These are phyloP conservation scores for Pogonocherus hispidulus DNA, from an alignment of 2,888 invertebrate species.

Conservation along the genomic window DNA sequence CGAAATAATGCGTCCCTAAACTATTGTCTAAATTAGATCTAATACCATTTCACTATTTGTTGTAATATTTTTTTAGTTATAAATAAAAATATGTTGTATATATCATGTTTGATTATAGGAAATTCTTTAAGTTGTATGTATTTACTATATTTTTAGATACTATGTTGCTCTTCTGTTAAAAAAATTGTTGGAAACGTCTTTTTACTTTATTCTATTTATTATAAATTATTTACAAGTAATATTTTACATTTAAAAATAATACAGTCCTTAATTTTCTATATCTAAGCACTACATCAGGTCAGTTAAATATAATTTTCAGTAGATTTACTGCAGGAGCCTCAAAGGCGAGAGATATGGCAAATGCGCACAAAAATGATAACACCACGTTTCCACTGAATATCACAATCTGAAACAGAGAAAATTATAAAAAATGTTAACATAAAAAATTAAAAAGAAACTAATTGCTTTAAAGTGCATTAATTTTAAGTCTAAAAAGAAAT, in stretches of 20 bases:
- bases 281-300: conserved; percentile 11
- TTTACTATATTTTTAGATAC: too few species aligned
- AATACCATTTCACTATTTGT: conserved; percentile 12
- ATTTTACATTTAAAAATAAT: conserved; percentile 23
- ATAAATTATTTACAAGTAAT: conserved; percentile 24
- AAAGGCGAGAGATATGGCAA: conserved; percentile 82
- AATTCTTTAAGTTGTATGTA: too few species aligned
- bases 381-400: conserved; percentile 85
- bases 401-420: conserved; percentile 70
- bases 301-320: conserved; percentile 74
- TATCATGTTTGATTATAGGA: not conserved
- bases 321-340: conserved; percentile 87
- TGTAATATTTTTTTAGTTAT: conserved; percentile 16
- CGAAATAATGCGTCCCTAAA: not conserved
- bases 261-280: conserved; percentile 25
- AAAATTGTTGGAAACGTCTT: not conserved
- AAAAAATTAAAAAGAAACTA: too few species aligned
- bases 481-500: too few species aligned
- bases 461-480: too few species aligned
- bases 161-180: too few species aligned
- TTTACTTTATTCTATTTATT: conserved; percentile 4
- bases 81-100: conserved; percentile 23
- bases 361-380: conserved; percentile 81
- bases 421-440: too few species aligned
- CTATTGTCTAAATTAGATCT: conserved; percentile 16